Conservation (phyloP, 1,140 invertebrate species). For the Drosophila albomicans region DNA sequence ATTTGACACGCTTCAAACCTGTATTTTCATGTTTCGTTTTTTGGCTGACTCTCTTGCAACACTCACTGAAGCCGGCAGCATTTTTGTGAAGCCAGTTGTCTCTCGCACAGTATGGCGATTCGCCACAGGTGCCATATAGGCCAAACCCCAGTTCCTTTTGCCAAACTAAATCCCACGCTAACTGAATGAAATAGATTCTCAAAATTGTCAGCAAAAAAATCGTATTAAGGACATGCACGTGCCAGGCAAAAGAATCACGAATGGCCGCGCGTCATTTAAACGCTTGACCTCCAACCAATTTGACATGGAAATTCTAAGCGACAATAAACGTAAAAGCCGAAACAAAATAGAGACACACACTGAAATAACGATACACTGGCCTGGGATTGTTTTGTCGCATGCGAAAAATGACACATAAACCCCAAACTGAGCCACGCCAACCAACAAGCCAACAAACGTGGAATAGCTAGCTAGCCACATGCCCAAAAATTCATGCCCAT, state of each 20-base stretch:
- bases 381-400: slow-evolving; percentile 13
- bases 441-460: slow-evolving; percentile 1
- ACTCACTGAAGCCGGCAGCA: slow-evolving; percentile 52
- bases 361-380: slow-evolving; percentile 27
- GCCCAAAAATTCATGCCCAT: slow-evolving; percentile 54
- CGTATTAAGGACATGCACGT: slow-evolving; percentile 32
- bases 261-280: slow-evolving; percentile 2
- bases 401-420: slow-evolving; percentile 42
- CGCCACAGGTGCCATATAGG: slow-evolving; percentile 47
- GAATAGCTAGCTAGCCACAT: slow-evolving; percentile 17
- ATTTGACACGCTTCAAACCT: slow-evolving; percentile 73
- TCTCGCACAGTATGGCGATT: slow-evolving; percentile 34
- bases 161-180: slow-evolving; percentile 8
- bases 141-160: slow-evolving; percentile 11
- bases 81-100: slow-evolving; percentile 33
- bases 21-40: slow-evolving; percentile 46
- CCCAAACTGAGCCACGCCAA: slow-evolving; percentile 6
- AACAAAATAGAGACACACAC: slow-evolving; percentile 8
- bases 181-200: not conserved
- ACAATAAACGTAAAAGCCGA: slow-evolving; percentile 16
- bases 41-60: slow-evolving; percentile 62
- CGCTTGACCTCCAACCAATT: slow-evolving; percentile 30
- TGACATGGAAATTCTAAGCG: slow-evolving; percentile 36
- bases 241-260: slow-evolving; percentile 24
- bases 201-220: not conserved